Evolutionary conservation across 2,888 invertebrate genomes (phyloP).

Genomic region (Halictus quadricinctus): DNA sequence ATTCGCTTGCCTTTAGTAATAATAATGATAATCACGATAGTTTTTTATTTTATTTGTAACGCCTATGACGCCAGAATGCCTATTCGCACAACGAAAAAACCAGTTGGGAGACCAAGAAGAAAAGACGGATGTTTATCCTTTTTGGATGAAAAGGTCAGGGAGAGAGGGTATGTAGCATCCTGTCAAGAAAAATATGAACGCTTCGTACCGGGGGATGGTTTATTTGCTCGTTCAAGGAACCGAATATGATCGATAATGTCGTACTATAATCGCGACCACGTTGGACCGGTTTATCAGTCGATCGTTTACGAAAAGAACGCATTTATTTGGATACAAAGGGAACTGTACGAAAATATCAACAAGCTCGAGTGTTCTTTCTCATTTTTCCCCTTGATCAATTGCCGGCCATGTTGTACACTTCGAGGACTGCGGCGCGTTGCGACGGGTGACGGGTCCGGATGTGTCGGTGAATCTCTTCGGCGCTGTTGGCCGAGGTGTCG

Average conservation of each 20-base stretch:
- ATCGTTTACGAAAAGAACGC: neutral
- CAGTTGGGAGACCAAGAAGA: neutral
- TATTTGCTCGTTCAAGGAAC: neutral
- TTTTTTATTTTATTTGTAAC: no score
- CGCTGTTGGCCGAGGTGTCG: slow-evolving; percentile 18
- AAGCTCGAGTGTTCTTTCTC: neutral
- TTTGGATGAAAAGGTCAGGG: neutral
- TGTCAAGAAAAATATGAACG: neutral
- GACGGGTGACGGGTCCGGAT: slow-evolving; percentile 32
- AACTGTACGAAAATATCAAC: slow-evolving; percentile 10
- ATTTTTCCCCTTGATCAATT: neutral
- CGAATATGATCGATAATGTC: neutral
- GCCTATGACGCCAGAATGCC: no score
- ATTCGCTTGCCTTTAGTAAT: no score
- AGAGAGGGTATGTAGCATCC: neutral
- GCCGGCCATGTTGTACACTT: slow-evolving; percentile 38
- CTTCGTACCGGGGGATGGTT: neutral
- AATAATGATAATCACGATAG: no score
- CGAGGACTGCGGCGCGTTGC: slow-evolving; percentile 35
- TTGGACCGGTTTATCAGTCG: neutral
- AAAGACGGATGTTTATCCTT: neutral
- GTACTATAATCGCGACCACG: neutral
- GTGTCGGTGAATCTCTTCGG: slow-evolving; percentile 39
- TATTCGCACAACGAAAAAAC: no score
- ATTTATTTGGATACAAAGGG: neutral